phyloP scores from a whole-genome alignment of 2,888 invertebrate species.

The Drosophila testacea region DNA sequence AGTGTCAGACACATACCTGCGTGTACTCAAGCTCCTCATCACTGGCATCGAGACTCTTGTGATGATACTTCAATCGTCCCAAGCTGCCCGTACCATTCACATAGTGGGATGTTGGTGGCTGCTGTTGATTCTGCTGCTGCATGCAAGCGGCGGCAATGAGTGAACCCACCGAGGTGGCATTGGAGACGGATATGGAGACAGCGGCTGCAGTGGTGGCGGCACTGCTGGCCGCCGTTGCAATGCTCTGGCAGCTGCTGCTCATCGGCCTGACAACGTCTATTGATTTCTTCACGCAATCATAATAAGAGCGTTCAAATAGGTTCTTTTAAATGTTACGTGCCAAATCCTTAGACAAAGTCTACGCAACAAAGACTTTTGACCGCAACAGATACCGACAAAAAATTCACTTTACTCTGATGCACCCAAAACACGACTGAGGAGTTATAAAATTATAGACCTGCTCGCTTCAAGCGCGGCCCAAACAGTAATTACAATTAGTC shows the following conservation, averaged over 20 bases:
- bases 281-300: slow-evolving; percentile 76
- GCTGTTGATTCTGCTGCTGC: slow-evolving; percentile 48
- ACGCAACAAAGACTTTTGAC: slow-evolving; percentile 22
- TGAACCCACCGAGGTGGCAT: slow-evolving; percentile 72
- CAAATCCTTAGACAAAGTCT: slow-evolving; percentile 25
- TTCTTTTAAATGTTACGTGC: slow-evolving; percentile 5
- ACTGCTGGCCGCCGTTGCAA: slow-evolving; percentile 71
- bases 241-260: slow-evolving; percentile 83
- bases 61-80: slow-evolving; percentile 82
- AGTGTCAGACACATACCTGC: slow-evolving; percentile 84
- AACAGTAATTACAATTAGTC: slow-evolving; percentile 56
- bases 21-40: slow-evolving; percentile 87
- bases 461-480: slow-evolving; percentile 22
- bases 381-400: slow-evolving; percentile 62
- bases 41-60: slow-evolving; percentile 84
- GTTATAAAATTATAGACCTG: slow-evolving; percentile 9
- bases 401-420: slow-evolving; percentile 18
- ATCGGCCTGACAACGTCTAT: slow-evolving; percentile 67
- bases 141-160: slow-evolving; percentile 68
- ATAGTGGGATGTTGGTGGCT: slow-evolving; percentile 66
- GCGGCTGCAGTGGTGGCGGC: slow-evolving; percentile 69
- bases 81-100: slow-evolving; percentile 84
- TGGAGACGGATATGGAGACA: slow-evolving; percentile 68
- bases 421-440: neutral
- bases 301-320: slow-evolving; percentile 31